Percentiles rank a stretch among this genome's conserved stretches.
These are phyloP conservation scores for Lasioglossum leucozonium DNA, from an alignment of 2,888 invertebrate genomes.

Conservation along the genomic window DNA sequence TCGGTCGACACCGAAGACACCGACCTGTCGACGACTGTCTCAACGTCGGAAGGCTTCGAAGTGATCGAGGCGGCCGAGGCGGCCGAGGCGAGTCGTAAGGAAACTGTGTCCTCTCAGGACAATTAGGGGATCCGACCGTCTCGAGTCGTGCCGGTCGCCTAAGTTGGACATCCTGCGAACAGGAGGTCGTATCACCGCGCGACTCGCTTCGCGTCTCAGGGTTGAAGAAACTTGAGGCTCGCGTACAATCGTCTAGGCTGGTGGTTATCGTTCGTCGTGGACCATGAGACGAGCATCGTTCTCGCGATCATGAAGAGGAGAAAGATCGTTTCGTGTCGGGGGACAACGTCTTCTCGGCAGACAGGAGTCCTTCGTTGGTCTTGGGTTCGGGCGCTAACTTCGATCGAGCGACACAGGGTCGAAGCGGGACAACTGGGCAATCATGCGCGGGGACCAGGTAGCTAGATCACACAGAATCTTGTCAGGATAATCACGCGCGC, in stretches of 20 bases:
- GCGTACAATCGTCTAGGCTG: conserved; percentile 25
- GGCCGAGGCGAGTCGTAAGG: conserved; percentile 58
- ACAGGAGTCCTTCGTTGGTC: not conserved
- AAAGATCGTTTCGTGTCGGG: conserved; percentile 8
- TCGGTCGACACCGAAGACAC: conserved; percentile 31
- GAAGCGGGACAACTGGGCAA: conserved; percentile 26
- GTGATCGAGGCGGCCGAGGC: conserved; percentile 77
- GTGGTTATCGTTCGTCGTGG: conserved; percentile 1
- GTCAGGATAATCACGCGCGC: conserved; percentile 13
- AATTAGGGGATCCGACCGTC: conserved; percentile 46
- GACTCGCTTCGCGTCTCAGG: conserved; percentile 27
- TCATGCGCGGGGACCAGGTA: conserved; percentile 33
- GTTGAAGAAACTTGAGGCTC: conserved; percentile 20
- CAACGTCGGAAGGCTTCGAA: conserved; percentile 78
- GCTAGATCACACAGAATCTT: not conserved
- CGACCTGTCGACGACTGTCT: conserved; percentile 66
- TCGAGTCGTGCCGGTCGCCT: conserved; percentile 44
- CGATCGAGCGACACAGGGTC: not conserved
- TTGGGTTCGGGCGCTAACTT: not conserved
- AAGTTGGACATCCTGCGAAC: conserved; percentile 26
- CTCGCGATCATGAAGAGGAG: not conserved
- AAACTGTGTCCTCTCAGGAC: conserved; percentile 48
- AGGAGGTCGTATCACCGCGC: conserved; percentile 43
- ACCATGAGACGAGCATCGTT: not conserved
- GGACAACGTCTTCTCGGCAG: not conserved